Percentiles rank a stretch among this genome's conserved stretches.
phyloP scores from a whole-genome alignment of 2,888 invertebrate species.

The Hydropsyche betteni region DNA sequence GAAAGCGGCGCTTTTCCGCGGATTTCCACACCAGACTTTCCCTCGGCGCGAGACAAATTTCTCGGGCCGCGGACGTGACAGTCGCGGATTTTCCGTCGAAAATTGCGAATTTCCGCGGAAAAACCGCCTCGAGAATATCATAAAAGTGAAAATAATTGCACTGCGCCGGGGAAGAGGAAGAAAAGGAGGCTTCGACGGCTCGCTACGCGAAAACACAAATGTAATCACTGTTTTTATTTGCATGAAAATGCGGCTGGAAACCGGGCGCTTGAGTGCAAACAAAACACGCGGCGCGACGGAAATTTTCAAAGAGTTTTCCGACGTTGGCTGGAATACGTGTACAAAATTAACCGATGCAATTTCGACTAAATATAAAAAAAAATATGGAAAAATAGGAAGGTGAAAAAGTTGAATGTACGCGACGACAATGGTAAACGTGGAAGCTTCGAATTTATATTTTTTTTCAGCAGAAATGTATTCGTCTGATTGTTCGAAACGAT shows the following conservation, averaged over 20 bases:
- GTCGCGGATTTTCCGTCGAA: no score
- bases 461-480: not conserved
- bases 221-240: conserved; percentile 25
- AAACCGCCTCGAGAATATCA: no score
- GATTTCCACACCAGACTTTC: no score
- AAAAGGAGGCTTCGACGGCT: not conserved
- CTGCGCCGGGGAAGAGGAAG: no score
- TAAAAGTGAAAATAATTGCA: no score
- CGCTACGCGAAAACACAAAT: conserved; percentile 9
- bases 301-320: not conserved
- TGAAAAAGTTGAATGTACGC: not conserved
- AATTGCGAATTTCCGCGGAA: no score
- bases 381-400: not conserved
- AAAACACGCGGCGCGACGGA: conserved; percentile 7
- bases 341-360: not conserved
- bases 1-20: no score
- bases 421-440: not conserved
- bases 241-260: conserved; percentile 11
- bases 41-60: no score
- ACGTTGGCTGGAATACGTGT: not conserved
- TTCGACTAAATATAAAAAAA: not conserved
- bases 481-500: no score
- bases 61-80: no score
- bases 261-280: not conserved
- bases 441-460: not conserved